Evolutionary conservation across 2,113 vertebrate species (phyloP).

Genomic region (Odontesthes bonariensis): DNA sequence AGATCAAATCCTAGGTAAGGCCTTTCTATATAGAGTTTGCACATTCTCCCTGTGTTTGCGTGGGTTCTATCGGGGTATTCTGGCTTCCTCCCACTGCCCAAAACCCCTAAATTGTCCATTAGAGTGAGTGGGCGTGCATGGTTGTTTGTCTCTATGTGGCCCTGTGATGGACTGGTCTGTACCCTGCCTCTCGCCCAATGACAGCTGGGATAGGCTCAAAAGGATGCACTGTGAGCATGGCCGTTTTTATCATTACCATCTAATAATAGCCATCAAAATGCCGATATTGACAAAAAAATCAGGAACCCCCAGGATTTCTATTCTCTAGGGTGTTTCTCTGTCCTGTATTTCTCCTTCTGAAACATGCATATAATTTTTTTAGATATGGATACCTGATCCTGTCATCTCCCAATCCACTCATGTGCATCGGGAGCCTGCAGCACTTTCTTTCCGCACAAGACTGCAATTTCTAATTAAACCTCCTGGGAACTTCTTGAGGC

Average conservation of each 20-base stretch:
- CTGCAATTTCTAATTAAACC: constrained; percentile 72
- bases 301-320: not conserved
- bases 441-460: constrained; percentile 22
- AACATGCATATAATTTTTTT: not conserved
- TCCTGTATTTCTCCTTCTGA: not conserved
- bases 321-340: not conserved
- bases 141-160: too few species aligned
- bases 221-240: too few species aligned
- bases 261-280: not conserved
- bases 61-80: too few species aligned
- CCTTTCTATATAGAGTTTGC: too few species aligned
- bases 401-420: constrained; percentile 18
- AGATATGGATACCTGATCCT: not conserved
- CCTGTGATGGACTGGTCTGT: too few species aligned
- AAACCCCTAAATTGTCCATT: too few species aligned
- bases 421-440: constrained; percentile 6
- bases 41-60: too few species aligned
- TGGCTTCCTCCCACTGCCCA: too few species aligned
- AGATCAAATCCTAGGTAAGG: too few species aligned
- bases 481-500: constrained; percentile 52
- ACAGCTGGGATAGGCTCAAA: too few species aligned
- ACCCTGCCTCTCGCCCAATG: too few species aligned
- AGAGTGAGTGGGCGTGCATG: too few species aligned
- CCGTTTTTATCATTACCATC: not conserved
- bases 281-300: not conserved